Evolutionary conservation across 2,888 invertebrate species (phyloP).

Genomic region (Nomada ferruginata): DNA sequence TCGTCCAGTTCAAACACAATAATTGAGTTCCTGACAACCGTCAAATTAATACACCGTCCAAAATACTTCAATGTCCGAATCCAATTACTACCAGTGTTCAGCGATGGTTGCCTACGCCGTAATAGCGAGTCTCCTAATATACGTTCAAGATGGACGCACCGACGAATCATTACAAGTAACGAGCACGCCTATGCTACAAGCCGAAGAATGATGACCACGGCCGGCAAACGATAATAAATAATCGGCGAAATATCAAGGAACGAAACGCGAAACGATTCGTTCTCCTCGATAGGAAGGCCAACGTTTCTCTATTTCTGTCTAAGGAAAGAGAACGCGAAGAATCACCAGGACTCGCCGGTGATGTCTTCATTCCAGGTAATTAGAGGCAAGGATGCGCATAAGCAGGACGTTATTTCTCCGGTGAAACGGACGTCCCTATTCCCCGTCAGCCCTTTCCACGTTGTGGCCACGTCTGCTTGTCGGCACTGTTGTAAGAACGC

Average conservation of each 20-base stretch:
- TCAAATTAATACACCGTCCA: conserved; percentile 20
- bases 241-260: conserved; percentile 65
- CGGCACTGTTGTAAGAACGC: conserved; percentile 14
- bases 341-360: conserved; percentile 48
- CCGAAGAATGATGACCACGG: conserved; percentile 63
- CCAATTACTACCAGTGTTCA: conserved; percentile 43
- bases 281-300: conserved; percentile 37
- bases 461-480: conserved; percentile 19
- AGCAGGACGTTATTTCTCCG: conserved; percentile 68
- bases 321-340: conserved; percentile 20
- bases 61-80: conserved; percentile 24
- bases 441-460: conserved; percentile 39
- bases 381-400: conserved; percentile 72
- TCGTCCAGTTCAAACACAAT: conserved; percentile 22
- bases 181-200: conserved; percentile 57
- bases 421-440: conserved; percentile 67
- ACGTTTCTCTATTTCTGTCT: conserved; percentile 15
- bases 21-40: conserved; percentile 2
- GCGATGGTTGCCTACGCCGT: conserved; percentile 10
- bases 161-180: conserved; percentile 61
- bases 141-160: conserved; percentile 26
- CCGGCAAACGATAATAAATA: conserved; percentile 65
- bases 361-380: conserved; percentile 73
- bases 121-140: conserved; percentile 39
- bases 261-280: conserved; percentile 62